A percentile compares a stretch with the other conserved stretches of the same genome.
Conservation (phyloP, 2,113 vertebrate species). For the Sapajus apella region DNA sequence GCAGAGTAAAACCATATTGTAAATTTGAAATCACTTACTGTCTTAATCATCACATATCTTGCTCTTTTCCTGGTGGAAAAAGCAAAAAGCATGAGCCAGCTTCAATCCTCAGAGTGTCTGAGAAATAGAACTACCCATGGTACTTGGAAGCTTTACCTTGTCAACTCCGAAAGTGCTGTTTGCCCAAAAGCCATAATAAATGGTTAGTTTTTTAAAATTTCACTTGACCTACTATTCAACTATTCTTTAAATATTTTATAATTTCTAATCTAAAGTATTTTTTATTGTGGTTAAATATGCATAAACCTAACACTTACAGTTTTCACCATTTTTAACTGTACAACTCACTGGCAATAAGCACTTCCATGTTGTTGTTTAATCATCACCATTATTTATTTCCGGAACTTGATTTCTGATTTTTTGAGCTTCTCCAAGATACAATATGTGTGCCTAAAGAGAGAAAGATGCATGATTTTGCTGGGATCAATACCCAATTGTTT, state of each 20-base stretch:
- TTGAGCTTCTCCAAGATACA: neutral
- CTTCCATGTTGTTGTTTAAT: neutral
- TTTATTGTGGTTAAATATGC: neutral
- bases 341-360: neutral
- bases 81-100: neutral
- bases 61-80: conserved; percentile 32
- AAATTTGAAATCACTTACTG: conserved; percentile 36
- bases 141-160: neutral
- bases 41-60: conserved; percentile 1
- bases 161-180: neutral
- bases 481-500: neutral
- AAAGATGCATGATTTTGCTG: neutral
- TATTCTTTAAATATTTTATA: conserved; percentile 1
- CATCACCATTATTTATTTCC: neutral
- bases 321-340: neutral
- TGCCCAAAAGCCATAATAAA: neutral
- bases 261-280: neutral
- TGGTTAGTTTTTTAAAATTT: neutral
- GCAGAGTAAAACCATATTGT: conserved; percentile 12
- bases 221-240: neutral
- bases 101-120: neutral
- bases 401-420: conserved; percentile 15
- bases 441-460: neutral
- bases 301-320: neutral
- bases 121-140: neutral